Evolutionary conservation across 1,140 invertebrate genomes (phyloP), one percentile per base, ranked within the genome.

Genomic region (Drosophila novamexicana): DNA sequence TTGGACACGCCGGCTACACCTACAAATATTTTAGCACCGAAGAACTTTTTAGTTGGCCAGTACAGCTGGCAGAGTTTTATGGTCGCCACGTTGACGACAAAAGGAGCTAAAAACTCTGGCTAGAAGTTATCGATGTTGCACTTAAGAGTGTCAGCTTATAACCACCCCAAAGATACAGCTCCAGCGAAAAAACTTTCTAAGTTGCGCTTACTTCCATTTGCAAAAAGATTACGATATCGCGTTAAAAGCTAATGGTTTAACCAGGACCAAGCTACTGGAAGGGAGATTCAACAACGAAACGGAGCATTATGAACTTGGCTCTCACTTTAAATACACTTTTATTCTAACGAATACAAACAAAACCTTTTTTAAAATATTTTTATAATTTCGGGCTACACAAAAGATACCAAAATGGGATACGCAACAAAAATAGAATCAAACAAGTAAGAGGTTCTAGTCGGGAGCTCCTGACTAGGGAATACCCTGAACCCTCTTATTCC

Each of bases 1-100:
- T 57, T 59, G 82, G 78, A 85, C 82, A 86, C 66, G 79, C 70
- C 39, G 69, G 69, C 78, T 61, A 81, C 81, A 84, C 66, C 68
- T 82, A 85, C 82, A 85, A 76, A 86, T 85, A 75, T 76, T 85
- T 81, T 81, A 81, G 82, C 81, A 81, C 82, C 67, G 57, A 83
- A 75, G 58, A 83, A 83, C 79, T 71, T 82, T 82, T 81, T 14
- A 56, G 49, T 37, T 66, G 45, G 34, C 4, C 29, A 18, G 42
- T 29, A 29, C 36, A 37, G 52, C 14, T 65, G 68, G 52, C 16
- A 29, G 52, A 78, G 45, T 74, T 74, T 73, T 74, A 68, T 69
- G 71, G 64, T 49, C 57, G 65, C 56, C 53, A 44, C 32, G 47
- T 42, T 36, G 69, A 50, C 54, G 54, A 53, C 29, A 52, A 73